Evolutionary conservation across 2,888 invertebrate genomes (phyloP).

Genomic region (Drosophila affinis): DNA sequence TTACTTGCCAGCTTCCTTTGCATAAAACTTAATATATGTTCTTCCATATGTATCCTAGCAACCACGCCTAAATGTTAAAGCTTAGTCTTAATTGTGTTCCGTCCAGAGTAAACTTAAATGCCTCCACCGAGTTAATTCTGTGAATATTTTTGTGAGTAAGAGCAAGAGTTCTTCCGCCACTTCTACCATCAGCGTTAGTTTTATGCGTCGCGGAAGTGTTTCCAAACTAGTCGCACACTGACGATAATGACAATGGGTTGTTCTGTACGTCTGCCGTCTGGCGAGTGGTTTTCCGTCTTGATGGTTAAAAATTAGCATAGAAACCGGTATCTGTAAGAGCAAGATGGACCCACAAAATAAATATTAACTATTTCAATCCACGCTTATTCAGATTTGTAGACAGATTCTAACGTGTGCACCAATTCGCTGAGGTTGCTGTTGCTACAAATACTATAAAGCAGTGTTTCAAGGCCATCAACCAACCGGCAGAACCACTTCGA

Average conservation of each 20-base stretch:
- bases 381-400: constrained; percentile 3
- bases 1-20: constrained; percentile 44
- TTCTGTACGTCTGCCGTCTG: constrained; percentile 7
- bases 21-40: constrained; percentile 20
- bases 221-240: constrained; percentile 10
- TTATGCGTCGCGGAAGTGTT: constrained; percentile 24
- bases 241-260: constrained; percentile 15
- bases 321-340: constrained; percentile 37
- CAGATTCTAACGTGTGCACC: constrained; percentile 14
- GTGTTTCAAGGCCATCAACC: constrained; percentile 20
- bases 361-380: constrained; percentile 7
- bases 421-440: neutral
- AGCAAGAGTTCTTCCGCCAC: neutral
- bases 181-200: neutral
- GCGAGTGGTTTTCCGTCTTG: constrained; percentile 6
- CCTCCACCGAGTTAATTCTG: neutral
- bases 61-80: constrained; percentile 9
- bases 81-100: neutral
- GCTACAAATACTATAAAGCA: constrained; percentile 15
- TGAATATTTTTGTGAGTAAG: constrained; percentile 12
- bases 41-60: neutral
- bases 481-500: constrained; percentile 12
- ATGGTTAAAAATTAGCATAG: constrained; percentile 33
- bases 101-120: constrained; percentile 3
- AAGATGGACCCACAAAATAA: constrained; percentile 12